A percentile compares a stretch with the other conserved stretches of the same genome.
phyloP scores from a whole-genome alignment of 2,888 invertebrate species.

The Drosophila macrospina region DNA sequence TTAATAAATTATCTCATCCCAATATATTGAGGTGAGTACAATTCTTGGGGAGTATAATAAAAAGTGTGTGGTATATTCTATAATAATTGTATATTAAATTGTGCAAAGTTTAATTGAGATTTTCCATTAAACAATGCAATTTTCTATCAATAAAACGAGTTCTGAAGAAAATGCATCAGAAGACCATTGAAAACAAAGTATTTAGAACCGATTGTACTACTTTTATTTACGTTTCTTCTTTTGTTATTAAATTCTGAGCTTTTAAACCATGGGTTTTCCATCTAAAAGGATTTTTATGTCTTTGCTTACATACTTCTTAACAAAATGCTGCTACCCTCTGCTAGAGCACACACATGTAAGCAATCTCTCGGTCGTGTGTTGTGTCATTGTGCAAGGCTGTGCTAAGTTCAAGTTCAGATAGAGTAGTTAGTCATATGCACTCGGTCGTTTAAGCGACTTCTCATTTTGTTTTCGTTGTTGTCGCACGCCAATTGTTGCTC shows the following conservation, averaged over 20 bases:
- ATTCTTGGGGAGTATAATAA: too few relatives aligned
- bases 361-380: conserved; percentile 23
- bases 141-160: too few relatives aligned
- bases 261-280: too few relatives aligned
- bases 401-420: conserved; percentile 37
- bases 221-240: too few relatives aligned
- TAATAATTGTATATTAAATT: neutral
- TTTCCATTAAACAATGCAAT: too few relatives aligned
- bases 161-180: too few relatives aligned
- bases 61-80: too few relatives aligned
- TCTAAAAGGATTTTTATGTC: too few relatives aligned
- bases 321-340: neutral
- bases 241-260: too few relatives aligned
- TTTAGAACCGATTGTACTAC: too few relatives aligned
- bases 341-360: conserved; percentile 5
- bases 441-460: conserved; percentile 16
- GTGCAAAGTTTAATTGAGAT: too few relatives aligned
- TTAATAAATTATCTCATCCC: conserved; percentile 97
- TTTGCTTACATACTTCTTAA: neutral
- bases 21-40: conserved; percentile 94
- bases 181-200: too few relatives aligned
- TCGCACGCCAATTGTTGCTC: conserved; percentile 26
- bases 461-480: conserved; percentile 6
- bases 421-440: conserved; percentile 29
- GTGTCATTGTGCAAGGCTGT: conserved; percentile 27